Evolutionary conservation across 1,140 invertebrate genomes (phyloP), one percentile per base, ranked within the genome.

Genomic region (Dinoponera quadriceps): DNA sequence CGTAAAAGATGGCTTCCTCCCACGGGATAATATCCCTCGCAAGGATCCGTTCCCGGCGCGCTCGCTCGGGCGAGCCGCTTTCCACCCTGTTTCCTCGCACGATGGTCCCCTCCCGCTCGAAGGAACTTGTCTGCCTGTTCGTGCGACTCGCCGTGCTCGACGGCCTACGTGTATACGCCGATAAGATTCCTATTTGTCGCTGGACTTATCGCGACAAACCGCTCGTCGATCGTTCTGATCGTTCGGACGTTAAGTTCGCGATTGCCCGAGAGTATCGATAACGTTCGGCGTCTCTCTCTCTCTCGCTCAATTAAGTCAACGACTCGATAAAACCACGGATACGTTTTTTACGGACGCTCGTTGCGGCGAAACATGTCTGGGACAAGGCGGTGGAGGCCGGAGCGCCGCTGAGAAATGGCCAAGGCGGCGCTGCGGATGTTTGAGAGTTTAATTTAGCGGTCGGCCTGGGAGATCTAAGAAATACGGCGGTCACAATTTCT

Each of bases 1-100:
- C 91, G 93, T 93, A 94, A 94, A 94, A 94, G 92, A 94, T 94
- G 91, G 92, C 91, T 93, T 93, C 86, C 89, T 90, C 87, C 86
- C 84, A 63, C 72, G 88, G 90, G 92, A 93, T 93, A 93, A 93
- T 93, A 93, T 92, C 90, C 88, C 87, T 85, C 62, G 82, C 84
- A 86, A 84, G 78, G 66, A 91, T 90, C 86, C 57, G 85, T 85
- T 84, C 74, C 22, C 81, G 81, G 22, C 78, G 22, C 78, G 60
- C 73, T 68, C 68, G 20, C 66, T 63, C 60, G 55, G 49, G 27
- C 38, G 38, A 44, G 38, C 73, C 38, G 54, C 22, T 81, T 72
- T 65, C 72, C 44, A 27, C 66, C 66, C 18, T 73, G 66, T 27
- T 62, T 68, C 59, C 55, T 51, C 20, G 16, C 59, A 83, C 48